These are phyloP conservation scores for Aphelinus atriplicis DNA, from an alignment of 1,140 invertebrate genomes.

Conservation along the genomic window DNA sequence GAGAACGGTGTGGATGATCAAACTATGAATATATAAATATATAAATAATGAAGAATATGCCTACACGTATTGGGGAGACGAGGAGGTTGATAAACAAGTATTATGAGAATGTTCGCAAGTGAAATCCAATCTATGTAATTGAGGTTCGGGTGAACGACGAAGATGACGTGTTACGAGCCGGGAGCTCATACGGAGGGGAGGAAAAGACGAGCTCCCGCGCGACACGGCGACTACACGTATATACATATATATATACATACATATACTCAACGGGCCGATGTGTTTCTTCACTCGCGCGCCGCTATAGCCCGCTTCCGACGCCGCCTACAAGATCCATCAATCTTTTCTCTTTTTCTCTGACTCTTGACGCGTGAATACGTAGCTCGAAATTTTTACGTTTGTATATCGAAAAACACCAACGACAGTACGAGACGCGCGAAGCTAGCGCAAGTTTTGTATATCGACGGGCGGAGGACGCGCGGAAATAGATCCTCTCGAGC, in stretches of 20 bases:
- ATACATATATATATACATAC: background rate
- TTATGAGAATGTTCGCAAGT: constrained; percentile 17
- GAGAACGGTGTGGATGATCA: constrained; percentile 23
- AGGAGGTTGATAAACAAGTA: constrained; percentile 16
- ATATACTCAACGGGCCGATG: background rate
- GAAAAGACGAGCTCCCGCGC: constrained; percentile 1
- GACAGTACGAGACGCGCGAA: constrained; percentile 3
- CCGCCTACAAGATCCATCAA: background rate
- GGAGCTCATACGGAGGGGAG: background rate
- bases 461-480: background rate
- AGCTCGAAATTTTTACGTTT: constrained; percentile 38
- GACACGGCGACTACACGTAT: constrained; percentile 13
- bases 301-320: no score
- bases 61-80: constrained; percentile 24
- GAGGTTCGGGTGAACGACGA: constrained; percentile 17
- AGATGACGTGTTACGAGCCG: background rate
- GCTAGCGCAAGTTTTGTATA: constrained; percentile 19
- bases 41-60: constrained; percentile 26
- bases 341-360: constrained; percentile 20
- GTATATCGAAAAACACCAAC: constrained; percentile 21
- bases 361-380: background rate
- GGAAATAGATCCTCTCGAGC: background rate
- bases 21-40: constrained; percentile 26
- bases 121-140: constrained; percentile 37
- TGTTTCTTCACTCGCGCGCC: no score